These are phyloP conservation scores for Glyptemys insculpta DNA, from an alignment of 2,797 vertebrate genomes.

Conservation along the genomic window DNA sequence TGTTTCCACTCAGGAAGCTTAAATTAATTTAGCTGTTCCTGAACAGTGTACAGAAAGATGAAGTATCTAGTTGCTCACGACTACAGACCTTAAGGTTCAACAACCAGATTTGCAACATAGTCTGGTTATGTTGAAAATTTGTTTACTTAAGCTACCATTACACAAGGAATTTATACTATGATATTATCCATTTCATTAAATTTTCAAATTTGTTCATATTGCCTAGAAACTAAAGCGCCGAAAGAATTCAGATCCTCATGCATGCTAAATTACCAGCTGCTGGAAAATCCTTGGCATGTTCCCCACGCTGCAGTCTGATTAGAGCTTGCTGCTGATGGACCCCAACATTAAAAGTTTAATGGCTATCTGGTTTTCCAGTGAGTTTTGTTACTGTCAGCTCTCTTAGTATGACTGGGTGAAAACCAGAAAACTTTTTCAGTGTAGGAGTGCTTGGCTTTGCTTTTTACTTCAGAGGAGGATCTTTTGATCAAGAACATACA, in stretches of 20 bases:
- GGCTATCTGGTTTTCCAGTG: slow-evolving; percentile 3
- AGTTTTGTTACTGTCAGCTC: neutral
- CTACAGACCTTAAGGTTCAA: slow-evolving; percentile 20
- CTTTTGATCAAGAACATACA: neutral
- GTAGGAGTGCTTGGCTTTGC: neutral
- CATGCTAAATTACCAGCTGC: slow-evolving; percentile 3
- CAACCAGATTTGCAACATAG: slow-evolving; percentile 17
- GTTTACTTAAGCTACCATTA: slow-evolving; percentile 54
- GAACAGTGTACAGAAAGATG: slow-evolving; percentile 49
- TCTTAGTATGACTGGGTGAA: neutral
- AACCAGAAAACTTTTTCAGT: neutral
- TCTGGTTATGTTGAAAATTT: slow-evolving; percentile 31
- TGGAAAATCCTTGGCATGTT: slow-evolving; percentile 7
- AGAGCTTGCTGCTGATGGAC: neutral
- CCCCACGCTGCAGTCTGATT: neutral
- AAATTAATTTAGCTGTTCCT: slow-evolving; percentile 70
- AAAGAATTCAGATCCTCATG: slow-evolving; percentile 51
- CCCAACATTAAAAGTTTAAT: neutral
- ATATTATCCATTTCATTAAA: slow-evolving; percentile 49
- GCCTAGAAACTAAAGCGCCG: slow-evolving; percentile 43
- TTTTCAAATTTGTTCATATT: slow-evolving; percentile 52
- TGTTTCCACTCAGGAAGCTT: slow-evolving; percentile 65
- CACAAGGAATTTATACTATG: slow-evolving; percentile 22
- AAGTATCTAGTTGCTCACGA: slow-evolving; percentile 40
- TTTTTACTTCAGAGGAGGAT: neutral